A percentile compares a stretch with the other conserved stretches of the same genome.
phyloP scores from a whole-genome alignment of 2,797 vertebrate species.

The Anolis apletophallus region DNA sequence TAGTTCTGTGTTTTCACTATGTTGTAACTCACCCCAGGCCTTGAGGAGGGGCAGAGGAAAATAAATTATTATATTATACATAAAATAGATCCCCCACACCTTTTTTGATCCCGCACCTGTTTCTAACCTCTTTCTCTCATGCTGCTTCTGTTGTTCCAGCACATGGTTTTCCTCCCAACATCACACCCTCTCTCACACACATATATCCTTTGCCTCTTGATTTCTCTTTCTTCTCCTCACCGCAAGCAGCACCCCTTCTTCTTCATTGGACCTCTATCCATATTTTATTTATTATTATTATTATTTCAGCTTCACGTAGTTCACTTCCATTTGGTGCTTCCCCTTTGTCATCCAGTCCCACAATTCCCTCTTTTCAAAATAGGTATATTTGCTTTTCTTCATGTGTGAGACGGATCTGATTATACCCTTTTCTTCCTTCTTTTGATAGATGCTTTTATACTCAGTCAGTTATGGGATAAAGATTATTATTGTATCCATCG shows the following conservation, averaged over 20 bases:
- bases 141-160: not conserved
- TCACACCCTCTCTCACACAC: not conserved
- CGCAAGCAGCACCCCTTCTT: not conserved
- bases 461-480: slow-evolving; percentile 5
- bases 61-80: too few species aligned
- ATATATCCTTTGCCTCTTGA: not conserved
- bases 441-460: not conserved
- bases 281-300: not conserved
- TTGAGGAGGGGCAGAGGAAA: too few species aligned
- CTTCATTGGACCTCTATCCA: too few species aligned
- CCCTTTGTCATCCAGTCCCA: not conserved
- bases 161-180: not conserved
- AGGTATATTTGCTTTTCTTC: not conserved
- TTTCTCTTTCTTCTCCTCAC: not conserved
- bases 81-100: too few species aligned
- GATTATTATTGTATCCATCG: not conserved
- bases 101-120: not conserved
- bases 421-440: not conserved
- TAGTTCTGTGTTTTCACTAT: too few species aligned
- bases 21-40: too few species aligned
- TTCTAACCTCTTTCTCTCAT: not conserved
- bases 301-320: not conserved
- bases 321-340: too few species aligned
- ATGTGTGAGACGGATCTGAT: not conserved
- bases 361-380: not conserved